Conservation (phyloP, 1,140 invertebrate species). For the Penaeus indicus region DNA sequence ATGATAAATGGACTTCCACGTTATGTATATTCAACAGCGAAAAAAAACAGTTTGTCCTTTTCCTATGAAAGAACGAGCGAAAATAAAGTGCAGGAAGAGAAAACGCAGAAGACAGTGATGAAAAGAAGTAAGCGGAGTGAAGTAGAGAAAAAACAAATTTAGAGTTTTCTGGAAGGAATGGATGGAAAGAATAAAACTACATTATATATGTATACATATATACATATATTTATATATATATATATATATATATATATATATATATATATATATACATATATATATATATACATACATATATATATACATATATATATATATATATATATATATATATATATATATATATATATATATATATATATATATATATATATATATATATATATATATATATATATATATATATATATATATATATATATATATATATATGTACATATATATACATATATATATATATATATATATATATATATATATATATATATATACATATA, state of each 20-base stretch:
- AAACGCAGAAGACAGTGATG: background rate
- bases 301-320: background rate
- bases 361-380: background rate
- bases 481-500: no score
- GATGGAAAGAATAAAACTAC: background rate
- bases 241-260: background rate
- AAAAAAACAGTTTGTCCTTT: no score
- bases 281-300: background rate
- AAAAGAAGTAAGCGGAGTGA: background rate
- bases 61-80: background rate
- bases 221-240: background rate
- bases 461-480: no score
- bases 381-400: constrained; percentile 35
- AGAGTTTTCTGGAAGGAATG: background rate
- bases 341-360: background rate
- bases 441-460: no score
- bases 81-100: background rate
- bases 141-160: background rate
- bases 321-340: background rate
- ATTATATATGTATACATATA: background rate
- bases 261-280: background rate
- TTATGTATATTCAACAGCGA: no score
- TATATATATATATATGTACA: background rate
- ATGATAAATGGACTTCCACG: no score
- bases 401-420: background rate